Conservation (phyloP, 2,888 invertebrate species). For the Cynaeus angustus region DNA sequence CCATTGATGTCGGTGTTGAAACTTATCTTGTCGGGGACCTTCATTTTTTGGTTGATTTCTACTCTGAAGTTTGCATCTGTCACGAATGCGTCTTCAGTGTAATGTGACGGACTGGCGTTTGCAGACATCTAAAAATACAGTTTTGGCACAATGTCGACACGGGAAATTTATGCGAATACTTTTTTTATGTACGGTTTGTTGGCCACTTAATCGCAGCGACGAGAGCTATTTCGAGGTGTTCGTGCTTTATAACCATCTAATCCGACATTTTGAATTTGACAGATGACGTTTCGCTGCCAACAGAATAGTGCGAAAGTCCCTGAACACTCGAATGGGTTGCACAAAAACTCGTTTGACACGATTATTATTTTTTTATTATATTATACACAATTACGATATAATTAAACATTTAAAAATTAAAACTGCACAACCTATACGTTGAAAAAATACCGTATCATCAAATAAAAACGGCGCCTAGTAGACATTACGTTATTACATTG, state of each 20-base stretch:
- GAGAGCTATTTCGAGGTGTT: constrained; percentile 1
- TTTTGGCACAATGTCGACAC: constrained; percentile 2
- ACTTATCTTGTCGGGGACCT: constrained; percentile 85
- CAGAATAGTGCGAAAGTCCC: background rate
- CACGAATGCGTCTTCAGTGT: constrained; percentile 78
- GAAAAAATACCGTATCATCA: too few relatives aligned
- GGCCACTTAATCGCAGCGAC: background rate
- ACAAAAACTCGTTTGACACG: too few relatives aligned
- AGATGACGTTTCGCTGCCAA: constrained; percentile 23
- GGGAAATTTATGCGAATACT: constrained; percentile 2
- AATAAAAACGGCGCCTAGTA: too few relatives aligned
- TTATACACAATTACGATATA: too few relatives aligned
- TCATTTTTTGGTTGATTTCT: constrained; percentile 87
- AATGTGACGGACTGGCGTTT: constrained; percentile 77
- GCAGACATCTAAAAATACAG: constrained; percentile 73
- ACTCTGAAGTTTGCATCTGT: constrained; percentile 79
- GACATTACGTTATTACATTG: too few relatives aligned
- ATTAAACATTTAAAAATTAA: too few relatives aligned
- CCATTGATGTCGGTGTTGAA: constrained; percentile 81
- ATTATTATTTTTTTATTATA: too few relatives aligned
- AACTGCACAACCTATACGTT: too few relatives aligned
- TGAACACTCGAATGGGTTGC: too few relatives aligned
- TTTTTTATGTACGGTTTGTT: constrained; percentile 5
- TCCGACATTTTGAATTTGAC: constrained; percentile 44
- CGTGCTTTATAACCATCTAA: constrained; percentile 11